A percentile compares a stretch with the other conserved stretches of the same genome.
These are phyloP conservation scores for human (Homo sapiens) DNA, from an alignment of 2,113 vertebrate genomes.

Conservation along the genomic window DNA sequence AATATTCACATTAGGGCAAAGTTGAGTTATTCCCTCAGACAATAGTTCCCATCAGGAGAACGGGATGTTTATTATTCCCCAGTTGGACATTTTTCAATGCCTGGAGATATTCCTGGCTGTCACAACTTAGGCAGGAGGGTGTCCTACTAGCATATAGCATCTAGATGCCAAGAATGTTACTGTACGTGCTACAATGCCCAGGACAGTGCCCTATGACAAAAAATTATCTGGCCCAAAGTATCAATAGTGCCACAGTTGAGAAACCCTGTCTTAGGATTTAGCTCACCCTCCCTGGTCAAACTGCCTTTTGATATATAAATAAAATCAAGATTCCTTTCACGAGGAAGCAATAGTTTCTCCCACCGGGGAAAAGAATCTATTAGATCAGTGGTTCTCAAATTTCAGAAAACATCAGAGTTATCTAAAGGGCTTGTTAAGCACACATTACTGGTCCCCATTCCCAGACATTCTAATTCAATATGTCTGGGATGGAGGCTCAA, in stretches of 20 bases:
- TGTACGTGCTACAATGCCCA: not conserved
- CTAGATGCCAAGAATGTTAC: not conserved
- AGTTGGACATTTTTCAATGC: not conserved
- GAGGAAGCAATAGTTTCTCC: not conserved
- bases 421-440: not conserved
- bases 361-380: not conserved
- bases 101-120: not conserved
- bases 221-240: not conserved
- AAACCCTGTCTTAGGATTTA: not conserved
- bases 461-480: not conserved
- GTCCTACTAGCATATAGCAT: not conserved
- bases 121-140: rapidly evolving
- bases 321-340: no score
- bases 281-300: not conserved
- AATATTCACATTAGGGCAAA: not conserved
- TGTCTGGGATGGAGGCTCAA: not conserved
- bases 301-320: not conserved
- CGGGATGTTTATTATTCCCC: rapidly evolving
- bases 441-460: not conserved
- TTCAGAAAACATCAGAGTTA: not conserved
- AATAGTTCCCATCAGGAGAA: not conserved
- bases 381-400: not conserved
- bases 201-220: not conserved
- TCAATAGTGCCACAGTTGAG: not conserved
- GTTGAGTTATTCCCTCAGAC: not conserved